Percentiles rank a stretch among this genome's conserved stretches.
These are phyloP conservation scores for Abramis brama DNA, from an alignment of 2,113 vertebrate genomes.

Conservation along the genomic window DNA sequence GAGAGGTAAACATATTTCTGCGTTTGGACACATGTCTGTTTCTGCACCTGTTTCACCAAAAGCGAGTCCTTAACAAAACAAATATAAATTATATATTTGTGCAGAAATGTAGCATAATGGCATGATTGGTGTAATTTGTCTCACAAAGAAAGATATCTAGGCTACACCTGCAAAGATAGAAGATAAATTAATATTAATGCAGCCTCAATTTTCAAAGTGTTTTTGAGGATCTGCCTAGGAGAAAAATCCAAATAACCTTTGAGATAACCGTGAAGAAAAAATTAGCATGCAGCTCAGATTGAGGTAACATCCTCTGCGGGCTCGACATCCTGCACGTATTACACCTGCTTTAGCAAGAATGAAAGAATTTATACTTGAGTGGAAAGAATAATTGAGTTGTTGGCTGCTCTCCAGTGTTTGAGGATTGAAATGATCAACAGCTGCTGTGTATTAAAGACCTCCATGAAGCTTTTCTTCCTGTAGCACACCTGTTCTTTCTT, in stretches of 20 bases:
- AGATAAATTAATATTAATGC: slow-evolving; percentile 6
- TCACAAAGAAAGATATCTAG: slow-evolving; percentile 7
- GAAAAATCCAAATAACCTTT: slow-evolving; percentile 13
- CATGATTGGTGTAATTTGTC: slow-evolving; percentile 21
- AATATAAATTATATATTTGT: background rate
- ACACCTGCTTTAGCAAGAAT: slow-evolving; percentile 13
- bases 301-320: background rate
- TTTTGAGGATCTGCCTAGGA: background rate
- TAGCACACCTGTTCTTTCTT: background rate
- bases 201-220: background rate
- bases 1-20: slow-evolving; percentile 8
- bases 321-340: background rate
- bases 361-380: background rate
- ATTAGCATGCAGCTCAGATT: background rate
- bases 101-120: background rate
- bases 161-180: slow-evolving; percentile 8
- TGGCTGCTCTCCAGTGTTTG: slow-evolving; percentile 6
- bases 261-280: background rate
- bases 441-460: background rate
- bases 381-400: slow-evolving; percentile 13
- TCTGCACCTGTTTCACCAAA: slow-evolving; percentile 2
- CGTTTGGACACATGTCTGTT: background rate
- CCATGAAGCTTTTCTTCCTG: background rate
- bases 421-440: background rate
- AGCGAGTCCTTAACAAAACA: background rate